Evolutionary conservation across 23 tunicate species (phyloP).

Genomic region (Trididemnum clinides): DNA sequence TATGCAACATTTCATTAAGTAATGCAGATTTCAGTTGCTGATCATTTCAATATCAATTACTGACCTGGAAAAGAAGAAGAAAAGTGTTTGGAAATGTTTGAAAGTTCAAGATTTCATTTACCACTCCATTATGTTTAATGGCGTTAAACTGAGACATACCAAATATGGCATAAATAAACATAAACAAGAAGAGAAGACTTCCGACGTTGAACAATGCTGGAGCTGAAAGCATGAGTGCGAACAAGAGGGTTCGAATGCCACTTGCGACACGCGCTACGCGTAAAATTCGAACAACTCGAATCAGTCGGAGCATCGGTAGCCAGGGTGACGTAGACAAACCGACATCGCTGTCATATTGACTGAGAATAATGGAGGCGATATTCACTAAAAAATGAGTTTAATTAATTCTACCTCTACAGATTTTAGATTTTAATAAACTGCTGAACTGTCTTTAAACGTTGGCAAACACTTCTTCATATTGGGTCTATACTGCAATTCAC

Average conservation of each 20-base stretch:
- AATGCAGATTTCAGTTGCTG: too few relatives aligned
- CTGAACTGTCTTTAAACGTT: too few relatives aligned
- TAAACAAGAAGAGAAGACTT: constrained; percentile 62
- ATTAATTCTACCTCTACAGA: too few relatives aligned
- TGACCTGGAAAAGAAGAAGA: constrained; percentile 79
- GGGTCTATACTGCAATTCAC: too few relatives aligned
- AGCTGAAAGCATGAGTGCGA: constrained; percentile 82
- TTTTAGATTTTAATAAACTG: too few relatives aligned
- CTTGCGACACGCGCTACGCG: constrained; percentile 81
- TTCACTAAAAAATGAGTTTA: constrained; percentile 59
- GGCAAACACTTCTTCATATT: too few relatives aligned
- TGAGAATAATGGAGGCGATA: constrained; percentile 31
- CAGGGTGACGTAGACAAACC: constrained; percentile 62
- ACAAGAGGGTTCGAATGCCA: constrained; percentile 82
- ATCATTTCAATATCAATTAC: too few relatives aligned
- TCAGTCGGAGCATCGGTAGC: constrained; percentile 84
- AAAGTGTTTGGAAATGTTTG: constrained; percentile 87
- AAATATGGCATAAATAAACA: constrained; percentile 85
- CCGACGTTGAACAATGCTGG: constrained; percentile 89
- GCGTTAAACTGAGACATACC: constrained; percentile 85
- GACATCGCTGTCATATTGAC: not conserved
- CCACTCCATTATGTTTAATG: constrained; percentile 67
- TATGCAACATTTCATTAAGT: too few relatives aligned
- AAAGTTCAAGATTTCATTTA: constrained; percentile 72
- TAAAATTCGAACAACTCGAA: constrained; percentile 69